These are phyloP conservation scores for Setophaga petechia DNA, from an alignment of 2,113 vertebrate genomes.

Conservation along the genomic window DNA sequence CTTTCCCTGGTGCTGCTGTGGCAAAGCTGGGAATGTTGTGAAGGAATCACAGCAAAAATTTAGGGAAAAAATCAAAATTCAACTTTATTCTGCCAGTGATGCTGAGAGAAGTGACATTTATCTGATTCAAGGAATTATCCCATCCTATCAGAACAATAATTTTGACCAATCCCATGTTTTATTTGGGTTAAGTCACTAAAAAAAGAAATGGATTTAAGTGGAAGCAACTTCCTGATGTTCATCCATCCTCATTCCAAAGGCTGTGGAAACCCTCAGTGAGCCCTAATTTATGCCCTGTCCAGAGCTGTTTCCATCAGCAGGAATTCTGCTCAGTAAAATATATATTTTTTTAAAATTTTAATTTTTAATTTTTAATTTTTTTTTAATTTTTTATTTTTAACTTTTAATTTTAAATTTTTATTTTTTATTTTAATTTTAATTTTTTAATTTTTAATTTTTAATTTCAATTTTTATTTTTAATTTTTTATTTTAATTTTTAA, in stretches of 20 bases:
- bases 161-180: background rate
- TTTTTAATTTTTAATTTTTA: no score
- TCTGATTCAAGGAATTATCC: background rate
- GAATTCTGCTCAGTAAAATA: background rate
- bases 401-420: no score
- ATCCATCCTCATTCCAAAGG: background rate
- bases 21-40: background rate
- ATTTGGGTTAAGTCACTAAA: background rate
- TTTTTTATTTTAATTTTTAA: no score
- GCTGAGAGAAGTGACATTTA: background rate
- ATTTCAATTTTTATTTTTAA: no score
- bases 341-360: no score
- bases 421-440: no score
- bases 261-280: background rate
- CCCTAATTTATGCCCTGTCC: background rate
- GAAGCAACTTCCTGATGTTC: background rate
- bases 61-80: background rate
- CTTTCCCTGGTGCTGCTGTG: rapidly evolving
- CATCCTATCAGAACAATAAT: background rate
- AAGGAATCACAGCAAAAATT: background rate
- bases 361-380: no score
- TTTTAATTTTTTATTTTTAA: no score
- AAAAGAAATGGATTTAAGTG: background rate
- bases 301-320: background rate
- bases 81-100: background rate